Evolutionary conservation across 2,888 invertebrate genomes (phyloP).

Genomic region (Tanypteryx hageni): DNA sequence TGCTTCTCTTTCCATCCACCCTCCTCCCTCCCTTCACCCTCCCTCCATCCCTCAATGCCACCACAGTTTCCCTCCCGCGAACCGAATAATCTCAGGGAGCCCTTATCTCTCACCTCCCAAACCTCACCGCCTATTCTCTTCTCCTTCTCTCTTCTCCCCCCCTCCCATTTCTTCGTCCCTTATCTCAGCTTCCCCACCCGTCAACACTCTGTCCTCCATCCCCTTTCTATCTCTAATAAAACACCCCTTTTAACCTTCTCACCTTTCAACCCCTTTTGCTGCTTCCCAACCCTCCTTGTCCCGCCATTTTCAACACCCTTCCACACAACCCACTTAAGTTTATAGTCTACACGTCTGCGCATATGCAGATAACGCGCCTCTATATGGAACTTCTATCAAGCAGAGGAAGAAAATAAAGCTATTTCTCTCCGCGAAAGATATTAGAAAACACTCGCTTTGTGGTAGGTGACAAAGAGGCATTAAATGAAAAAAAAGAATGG

Average conservation of each 20-base stretch:
- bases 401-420: background rate
- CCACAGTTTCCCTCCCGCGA: background rate
- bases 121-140: background rate
- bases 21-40: no score
- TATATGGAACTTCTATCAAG: background rate
- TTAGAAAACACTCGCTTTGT: background rate
- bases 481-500: no score
- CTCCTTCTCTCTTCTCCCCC: background rate
- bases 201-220: background rate
- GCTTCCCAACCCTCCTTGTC: background rate
- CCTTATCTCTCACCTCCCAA: background rate
- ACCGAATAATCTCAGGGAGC: background rate
- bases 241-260: background rate
- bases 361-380: background rate
- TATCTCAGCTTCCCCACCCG: background rate
- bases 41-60: background rate
- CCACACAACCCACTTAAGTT: background rate
- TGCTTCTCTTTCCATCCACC: no score
- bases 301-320: background rate
- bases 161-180: background rate
- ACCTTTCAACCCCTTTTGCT: background rate
- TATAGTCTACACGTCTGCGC: background rate
- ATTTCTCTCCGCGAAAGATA: background rate
- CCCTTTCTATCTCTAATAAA: slow-evolving; percentile 1
- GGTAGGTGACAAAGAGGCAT: no score